These are phyloP conservation scores for Zaprionus vittiger DNA, from an alignment of 1,140 invertebrate species.

Conservation along the genomic window DNA sequence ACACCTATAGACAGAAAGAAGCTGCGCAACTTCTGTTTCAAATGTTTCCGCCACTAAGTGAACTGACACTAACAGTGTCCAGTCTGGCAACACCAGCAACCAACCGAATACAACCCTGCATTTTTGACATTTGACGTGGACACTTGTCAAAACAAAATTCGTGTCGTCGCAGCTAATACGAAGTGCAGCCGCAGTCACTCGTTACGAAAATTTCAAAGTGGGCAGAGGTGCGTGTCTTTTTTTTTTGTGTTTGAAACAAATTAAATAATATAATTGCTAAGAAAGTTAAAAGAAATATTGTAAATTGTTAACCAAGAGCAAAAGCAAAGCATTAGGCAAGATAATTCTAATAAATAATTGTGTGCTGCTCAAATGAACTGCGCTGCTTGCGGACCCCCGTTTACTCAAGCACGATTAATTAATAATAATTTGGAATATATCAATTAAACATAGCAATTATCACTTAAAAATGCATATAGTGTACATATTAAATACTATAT, in stretches of 20 bases:
- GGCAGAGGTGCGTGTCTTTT: constrained; percentile 49
- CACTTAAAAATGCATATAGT: neutral
- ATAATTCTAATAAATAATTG: neutral
- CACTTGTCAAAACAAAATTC: constrained; percentile 52
- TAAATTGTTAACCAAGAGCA: neutral
- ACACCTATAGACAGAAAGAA: neutral
- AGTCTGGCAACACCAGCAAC: constrained; percentile 44
- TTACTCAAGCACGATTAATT: neutral
- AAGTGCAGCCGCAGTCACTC: constrained; percentile 45
- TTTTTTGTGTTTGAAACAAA: neutral
- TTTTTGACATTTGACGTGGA: constrained; percentile 72
- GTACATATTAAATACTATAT: neutral
- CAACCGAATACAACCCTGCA: constrained; percentile 41
- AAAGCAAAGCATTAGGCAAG: neutral
- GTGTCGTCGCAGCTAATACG: constrained; percentile 26
- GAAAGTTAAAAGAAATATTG: constrained; percentile 7
- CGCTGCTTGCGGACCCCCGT: neutral
- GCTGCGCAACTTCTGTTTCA: neutral
- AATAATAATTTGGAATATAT: neutral
- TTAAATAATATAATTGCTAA: constrained; percentile 30
- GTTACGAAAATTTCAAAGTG: constrained; percentile 50
- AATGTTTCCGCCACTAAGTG: neutral
- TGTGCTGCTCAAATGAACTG: neutral
- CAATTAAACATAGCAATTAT: neutral
- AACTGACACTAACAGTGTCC: neutral